Conservation (phyloP, 1,140 invertebrate genomes). For the Bactericera cockerelli region DNA sequence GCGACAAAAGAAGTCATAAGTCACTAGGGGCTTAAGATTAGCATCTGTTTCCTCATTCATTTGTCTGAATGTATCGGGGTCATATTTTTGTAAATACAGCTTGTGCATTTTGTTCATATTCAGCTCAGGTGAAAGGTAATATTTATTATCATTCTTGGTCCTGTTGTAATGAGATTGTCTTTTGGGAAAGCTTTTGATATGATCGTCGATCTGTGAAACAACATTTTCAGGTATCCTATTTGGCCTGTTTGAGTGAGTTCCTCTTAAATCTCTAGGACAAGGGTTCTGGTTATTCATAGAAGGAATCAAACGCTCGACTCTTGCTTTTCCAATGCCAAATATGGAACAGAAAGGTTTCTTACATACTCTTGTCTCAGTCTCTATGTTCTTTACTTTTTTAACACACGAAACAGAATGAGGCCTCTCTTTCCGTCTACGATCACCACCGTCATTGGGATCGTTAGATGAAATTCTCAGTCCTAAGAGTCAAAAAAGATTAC, state of each 20-base stretch:
- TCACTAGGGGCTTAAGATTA: neutral
- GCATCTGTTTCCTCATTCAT: neutral
- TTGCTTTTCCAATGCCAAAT: neutral
- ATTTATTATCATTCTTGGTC: neutral
- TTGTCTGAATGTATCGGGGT: neutral
- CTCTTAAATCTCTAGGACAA: neutral
- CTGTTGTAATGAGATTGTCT: neutral
- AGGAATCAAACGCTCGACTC: neutral
- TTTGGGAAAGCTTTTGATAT: neutral
- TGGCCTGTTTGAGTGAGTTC: neutral
- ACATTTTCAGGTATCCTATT: neutral
- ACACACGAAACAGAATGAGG: no score
- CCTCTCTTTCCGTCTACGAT: no score
- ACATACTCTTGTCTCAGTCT: neutral
- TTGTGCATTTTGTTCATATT: constrained; percentile 9
- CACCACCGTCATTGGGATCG: no score
- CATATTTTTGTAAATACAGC: constrained; percentile 2
- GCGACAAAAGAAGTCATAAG: neutral
- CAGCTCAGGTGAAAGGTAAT: constrained; percentile 9
- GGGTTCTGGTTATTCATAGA: neutral
- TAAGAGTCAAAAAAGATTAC: no score
- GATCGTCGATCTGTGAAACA: neutral
- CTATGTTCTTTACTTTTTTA: no score
- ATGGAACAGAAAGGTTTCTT: neutral
- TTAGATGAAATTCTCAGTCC: no score